These are phyloP conservation scores for Leptura quadrifasciata DNA, from an alignment of 2,888 invertebrate species.

Conservation along the genomic window DNA sequence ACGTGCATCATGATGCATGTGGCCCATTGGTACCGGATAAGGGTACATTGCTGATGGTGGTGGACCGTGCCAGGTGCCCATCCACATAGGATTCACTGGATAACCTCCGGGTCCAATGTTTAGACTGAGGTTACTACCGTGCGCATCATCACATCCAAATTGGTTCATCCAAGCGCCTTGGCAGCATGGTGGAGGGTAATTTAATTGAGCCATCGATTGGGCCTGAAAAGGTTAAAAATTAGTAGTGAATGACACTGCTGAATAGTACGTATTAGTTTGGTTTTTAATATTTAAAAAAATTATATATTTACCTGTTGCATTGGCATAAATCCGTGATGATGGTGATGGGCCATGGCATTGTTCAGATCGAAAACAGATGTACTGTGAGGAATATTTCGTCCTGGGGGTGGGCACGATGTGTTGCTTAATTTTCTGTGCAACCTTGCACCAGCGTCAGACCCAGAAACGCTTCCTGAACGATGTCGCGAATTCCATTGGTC, in stretches of 20 bases:
- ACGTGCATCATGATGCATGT: conserved; percentile 75
- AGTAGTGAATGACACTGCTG: background rate
- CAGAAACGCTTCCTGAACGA: conserved; percentile 71
- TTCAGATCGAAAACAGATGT: conserved; percentile 78
- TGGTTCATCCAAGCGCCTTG: conserved; percentile 69
- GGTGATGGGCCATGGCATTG: conserved; percentile 64
- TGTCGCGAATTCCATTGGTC: conserved; percentile 68
- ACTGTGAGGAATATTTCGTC: conserved; percentile 69
- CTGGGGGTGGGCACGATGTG: conserved; percentile 66
- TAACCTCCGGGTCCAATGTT: conserved; percentile 72
- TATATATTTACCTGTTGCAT: conserved; percentile 78
- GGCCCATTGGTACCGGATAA: conserved; percentile 69
- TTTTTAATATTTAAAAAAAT: background rate
- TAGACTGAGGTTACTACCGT: conserved; percentile 77
- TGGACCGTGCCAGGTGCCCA: conserved; percentile 73
- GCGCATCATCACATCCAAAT: conserved; percentile 69
- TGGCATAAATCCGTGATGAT: conserved; percentile 70
- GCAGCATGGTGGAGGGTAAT: conserved; percentile 77
- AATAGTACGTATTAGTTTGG: too few species aligned
- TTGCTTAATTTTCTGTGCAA: conserved; percentile 68
- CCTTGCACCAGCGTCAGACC: conserved; percentile 65
- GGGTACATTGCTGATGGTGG: conserved; percentile 69
- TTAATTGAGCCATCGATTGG: conserved; percentile 83
- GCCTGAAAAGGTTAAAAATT: conserved; percentile 74
- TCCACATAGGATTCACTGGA: conserved; percentile 72